Evolutionary conservation across 35 echinoderm and acorn worm genomes (phyloP).

Genomic region (Holothuria glaberrima): DNA sequence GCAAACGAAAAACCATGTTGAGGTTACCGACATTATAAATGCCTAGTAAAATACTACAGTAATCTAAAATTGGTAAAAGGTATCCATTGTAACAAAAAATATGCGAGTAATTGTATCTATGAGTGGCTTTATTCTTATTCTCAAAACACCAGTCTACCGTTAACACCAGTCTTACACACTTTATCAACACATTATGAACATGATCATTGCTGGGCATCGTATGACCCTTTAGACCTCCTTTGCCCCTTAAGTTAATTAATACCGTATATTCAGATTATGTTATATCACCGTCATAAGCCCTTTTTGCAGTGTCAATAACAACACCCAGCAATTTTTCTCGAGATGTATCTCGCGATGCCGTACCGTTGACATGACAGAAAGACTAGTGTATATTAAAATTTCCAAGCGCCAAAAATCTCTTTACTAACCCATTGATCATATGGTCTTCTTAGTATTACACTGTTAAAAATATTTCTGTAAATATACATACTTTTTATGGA

Average conservation of each 20-base stretch:
- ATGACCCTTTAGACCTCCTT: too few relatives aligned
- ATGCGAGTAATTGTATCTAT: background rate
- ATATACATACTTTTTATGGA: too few relatives aligned
- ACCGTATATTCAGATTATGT: too few relatives aligned
- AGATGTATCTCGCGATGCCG: background rate
- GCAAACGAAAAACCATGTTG: too few relatives aligned
- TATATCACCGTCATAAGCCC: background rate
- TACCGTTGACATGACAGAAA: background rate
- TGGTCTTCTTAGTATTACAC: background rate
- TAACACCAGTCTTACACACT: conserved; percentile 13
- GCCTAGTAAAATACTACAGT: too few relatives aligned
- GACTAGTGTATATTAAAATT: background rate
- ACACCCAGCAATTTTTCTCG: conserved; percentile 18
- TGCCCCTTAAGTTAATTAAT: too few relatives aligned
- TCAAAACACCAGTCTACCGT: conserved; percentile 1
- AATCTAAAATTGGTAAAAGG: too few relatives aligned
- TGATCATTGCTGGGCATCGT: too few relatives aligned
- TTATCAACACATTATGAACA: conserved; percentile 17
- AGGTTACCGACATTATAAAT: too few relatives aligned
- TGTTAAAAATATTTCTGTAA: too few relatives aligned
- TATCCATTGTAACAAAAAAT: conserved; percentile 13
- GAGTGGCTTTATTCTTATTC: conserved; percentile 5
- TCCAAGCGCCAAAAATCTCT: background rate
- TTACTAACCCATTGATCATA: background rate
- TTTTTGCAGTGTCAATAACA: conserved; percentile 6